Evolutionary conservation across 1,140 invertebrate species (phyloP).

Genomic region (Pollicipes pollicipes): DNA sequence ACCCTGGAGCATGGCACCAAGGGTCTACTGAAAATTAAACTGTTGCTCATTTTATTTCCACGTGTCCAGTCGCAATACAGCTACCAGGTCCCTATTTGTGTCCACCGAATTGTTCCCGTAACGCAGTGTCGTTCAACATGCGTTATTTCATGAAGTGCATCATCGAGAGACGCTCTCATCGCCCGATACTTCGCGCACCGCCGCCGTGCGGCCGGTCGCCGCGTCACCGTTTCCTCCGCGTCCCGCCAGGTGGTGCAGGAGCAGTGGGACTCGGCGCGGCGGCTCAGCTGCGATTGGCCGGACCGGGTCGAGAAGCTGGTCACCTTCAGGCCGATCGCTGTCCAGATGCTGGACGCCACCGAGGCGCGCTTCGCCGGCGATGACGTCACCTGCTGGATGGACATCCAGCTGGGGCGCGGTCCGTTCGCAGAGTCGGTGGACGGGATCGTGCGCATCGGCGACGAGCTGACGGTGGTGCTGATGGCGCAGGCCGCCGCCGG

Average conservation of each 20-base stretch:
- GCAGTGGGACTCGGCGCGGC: slow-evolving; percentile 37
- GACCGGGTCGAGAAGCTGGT: slow-evolving; percentile 32
- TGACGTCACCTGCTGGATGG: slow-evolving; percentile 54
- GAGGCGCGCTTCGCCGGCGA: slow-evolving; percentile 39
- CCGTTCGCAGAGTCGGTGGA: slow-evolving; percentile 5
- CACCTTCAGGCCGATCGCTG: slow-evolving; percentile 46
- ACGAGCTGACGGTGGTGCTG: slow-evolving; percentile 45
- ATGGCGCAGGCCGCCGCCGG: slow-evolving; percentile 44
- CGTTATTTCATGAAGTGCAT: too few relatives aligned
- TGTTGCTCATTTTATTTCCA: too few relatives aligned
- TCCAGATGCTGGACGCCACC: slow-evolving; percentile 48
- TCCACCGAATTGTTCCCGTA: too few relatives aligned
- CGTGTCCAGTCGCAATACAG: too few relatives aligned
- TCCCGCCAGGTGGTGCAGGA: slow-evolving; percentile 24
- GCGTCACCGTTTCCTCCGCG: too few relatives aligned
- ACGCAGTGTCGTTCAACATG: too few relatives aligned
- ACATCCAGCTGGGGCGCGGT: slow-evolving; percentile 36
- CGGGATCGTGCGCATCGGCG: slow-evolving; percentile 28
- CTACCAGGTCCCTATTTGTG: too few relatives aligned
- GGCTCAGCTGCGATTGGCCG: slow-evolving; percentile 38
- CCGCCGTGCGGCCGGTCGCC: too few relatives aligned
- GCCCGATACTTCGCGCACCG: too few relatives aligned
- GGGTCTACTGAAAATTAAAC: too few relatives aligned
- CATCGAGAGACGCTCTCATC: too few relatives aligned
- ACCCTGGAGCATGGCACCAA: too few relatives aligned